Evolutionary conservation across 2,888 invertebrate species (phyloP).

Genomic region (Campopleginae sp.): DNA sequence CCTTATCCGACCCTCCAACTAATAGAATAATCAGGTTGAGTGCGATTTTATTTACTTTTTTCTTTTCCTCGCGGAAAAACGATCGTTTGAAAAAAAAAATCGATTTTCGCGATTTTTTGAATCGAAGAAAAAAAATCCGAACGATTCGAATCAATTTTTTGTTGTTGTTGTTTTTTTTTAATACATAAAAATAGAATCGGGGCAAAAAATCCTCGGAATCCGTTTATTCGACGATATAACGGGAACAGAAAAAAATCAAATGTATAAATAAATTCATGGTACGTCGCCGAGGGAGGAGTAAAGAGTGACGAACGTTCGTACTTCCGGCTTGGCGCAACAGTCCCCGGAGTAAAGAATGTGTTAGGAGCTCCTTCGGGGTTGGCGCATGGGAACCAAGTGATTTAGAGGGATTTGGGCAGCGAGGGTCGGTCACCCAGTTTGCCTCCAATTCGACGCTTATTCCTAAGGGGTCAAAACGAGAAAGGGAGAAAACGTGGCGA

Average conservation of each 20-base stretch:
- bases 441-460: conserved; percentile 41
- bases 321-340: conserved; percentile 61
- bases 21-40: conserved; percentile 1
- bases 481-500: conserved; percentile 2
- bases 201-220: not conserved
- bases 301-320: conserved; percentile 18
- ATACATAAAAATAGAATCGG: not conserved
- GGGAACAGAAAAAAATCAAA: conserved; percentile 1
- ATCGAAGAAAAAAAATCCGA: not conserved
- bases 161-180: not conserved
- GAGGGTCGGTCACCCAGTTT: conserved; percentile 12
- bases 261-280: not conserved
- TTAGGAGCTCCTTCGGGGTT: conserved; percentile 59
- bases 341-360: conserved; percentile 57
- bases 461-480: conserved; percentile 42
- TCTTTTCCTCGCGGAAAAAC: not conserved
- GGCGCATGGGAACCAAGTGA: conserved; percentile 57
- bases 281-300: not conserved
- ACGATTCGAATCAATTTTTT: too few species aligned
- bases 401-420: conserved; percentile 60
- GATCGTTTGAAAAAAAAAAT: not conserved
- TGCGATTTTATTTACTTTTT: not conserved
- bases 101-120: not conserved
- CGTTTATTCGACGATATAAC: not conserved
- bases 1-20: conserved; percentile 20